A percentile compares a stretch with the other conserved stretches of the same genome.
phyloP scores from a whole-genome alignment of 2,113 vertebrate genomes.

The Oceanodroma tethys region DNA sequence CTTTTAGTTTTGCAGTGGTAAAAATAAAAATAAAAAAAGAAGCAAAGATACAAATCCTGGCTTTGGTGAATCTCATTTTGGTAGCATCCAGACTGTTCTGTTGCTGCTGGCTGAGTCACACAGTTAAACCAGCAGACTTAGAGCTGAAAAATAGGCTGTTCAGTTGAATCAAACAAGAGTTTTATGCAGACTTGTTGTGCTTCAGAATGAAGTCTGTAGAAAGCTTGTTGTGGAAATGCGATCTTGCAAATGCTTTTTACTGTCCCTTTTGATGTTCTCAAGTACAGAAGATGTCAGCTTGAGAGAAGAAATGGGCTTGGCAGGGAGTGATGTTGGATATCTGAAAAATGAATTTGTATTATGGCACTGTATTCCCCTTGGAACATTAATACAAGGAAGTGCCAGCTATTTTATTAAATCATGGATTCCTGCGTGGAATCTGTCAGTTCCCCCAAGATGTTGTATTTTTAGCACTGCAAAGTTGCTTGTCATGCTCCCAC shows the following conservation, averaged over 20 bases:
- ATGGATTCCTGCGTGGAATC: neutral
- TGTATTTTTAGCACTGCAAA: neutral
- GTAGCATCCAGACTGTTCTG: neutral
- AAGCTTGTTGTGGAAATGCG: neutral
- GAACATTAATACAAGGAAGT: neutral
- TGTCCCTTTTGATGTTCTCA: neutral
- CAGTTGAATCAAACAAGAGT: neutral
- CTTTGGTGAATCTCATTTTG: neutral
- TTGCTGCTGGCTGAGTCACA: neutral
- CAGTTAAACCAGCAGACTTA: neutral
- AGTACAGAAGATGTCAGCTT: neutral
- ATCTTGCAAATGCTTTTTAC: neutral
- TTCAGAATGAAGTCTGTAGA: neutral
- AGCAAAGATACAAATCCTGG: neutral
- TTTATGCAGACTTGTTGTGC: neutral
- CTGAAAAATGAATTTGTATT: conserved; percentile 18
- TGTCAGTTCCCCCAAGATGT: neutral
- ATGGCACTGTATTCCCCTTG: neutral
- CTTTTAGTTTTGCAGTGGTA: neutral
- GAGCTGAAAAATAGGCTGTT: neutral
- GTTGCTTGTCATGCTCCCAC: neutral
- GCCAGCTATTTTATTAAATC: conserved; percentile 24
- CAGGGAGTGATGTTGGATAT: neutral
- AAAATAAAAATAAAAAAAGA: neutral
- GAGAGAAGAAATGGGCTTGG: conserved; percentile 1